These are phyloP conservation scores for Zaprionus vittiger DNA, from an alignment of 1,140 invertebrate species.

Conservation along the genomic window DNA sequence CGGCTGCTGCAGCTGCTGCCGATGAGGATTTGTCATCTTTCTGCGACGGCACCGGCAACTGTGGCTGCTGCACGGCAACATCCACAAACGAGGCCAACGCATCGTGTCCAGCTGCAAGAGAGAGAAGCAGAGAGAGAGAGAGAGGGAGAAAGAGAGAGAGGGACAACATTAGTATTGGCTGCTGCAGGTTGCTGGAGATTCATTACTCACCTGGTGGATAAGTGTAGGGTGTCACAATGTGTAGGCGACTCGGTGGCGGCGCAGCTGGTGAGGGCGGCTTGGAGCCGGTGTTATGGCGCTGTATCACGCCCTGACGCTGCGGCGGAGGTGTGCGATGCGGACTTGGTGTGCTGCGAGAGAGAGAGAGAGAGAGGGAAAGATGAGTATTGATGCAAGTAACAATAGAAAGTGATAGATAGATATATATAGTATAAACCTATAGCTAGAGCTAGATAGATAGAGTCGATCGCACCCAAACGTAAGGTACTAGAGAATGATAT, in stretches of 20 bases:
- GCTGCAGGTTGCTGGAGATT: background rate
- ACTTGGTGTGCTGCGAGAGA: slow-evolving; percentile 80
- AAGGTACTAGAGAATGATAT: no score
- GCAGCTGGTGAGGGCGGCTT: slow-evolving; percentile 84
- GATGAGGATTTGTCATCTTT: slow-evolving; percentile 71
- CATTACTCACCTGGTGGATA: slow-evolving; percentile 85
- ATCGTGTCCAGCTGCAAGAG: slow-evolving; percentile 89
- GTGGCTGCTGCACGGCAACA: slow-evolving; percentile 93
- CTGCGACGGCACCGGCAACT: slow-evolving; percentile 90
- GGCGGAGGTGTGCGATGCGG: slow-evolving; percentile 86
- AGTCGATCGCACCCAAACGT: no score
- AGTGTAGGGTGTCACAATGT: slow-evolving; percentile 84
- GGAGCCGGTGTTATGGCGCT: slow-evolving; percentile 88
- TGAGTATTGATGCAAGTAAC: background rate
- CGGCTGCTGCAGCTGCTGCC: slow-evolving; percentile 84
- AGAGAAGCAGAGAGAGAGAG: background rate
- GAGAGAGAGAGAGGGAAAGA: background rate
- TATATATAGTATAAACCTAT: no score
- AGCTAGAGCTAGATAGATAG: no score
- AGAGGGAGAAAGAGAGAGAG: background rate
- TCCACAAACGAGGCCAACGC: slow-evolving; percentile 94
- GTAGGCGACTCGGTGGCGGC: slow-evolving; percentile 71
- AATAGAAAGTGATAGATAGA: no score
- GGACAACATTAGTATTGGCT: background rate
- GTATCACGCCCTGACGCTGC: slow-evolving; percentile 88